phyloP scores from a whole-genome alignment of 2,797 vertebrate genomes.

The Microctenopoma stevenorrisi region DNA sequence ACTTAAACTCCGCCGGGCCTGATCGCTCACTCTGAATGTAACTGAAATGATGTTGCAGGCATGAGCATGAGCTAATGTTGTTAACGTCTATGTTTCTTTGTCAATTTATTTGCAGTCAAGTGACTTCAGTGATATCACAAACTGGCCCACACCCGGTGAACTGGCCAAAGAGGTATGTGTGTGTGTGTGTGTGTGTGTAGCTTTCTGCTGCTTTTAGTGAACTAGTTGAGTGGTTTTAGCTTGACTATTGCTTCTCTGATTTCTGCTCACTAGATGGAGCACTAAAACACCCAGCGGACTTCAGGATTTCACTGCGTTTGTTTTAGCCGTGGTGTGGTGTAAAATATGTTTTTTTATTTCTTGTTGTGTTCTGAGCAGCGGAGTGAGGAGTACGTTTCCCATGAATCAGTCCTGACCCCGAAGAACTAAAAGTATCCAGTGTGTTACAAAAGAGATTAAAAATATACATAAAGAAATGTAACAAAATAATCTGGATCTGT shows the following conservation, averaged over 20 bases:
- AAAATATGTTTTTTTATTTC: not conserved
- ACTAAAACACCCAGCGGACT: not conserved
- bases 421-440: too few relatives aligned
- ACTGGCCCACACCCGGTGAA: conserved; percentile 97
- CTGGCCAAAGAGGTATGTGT: conserved; percentile 89
- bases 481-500: too few relatives aligned
- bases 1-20: not conserved
- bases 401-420: too few relatives aligned
- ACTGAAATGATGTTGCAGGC: not conserved
- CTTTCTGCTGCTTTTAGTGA: not conserved
- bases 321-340: not conserved
- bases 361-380: too few relatives aligned
- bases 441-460: too few relatives aligned
- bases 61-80: not conserved
- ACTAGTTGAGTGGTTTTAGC: too few relatives aligned
- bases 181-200: not conserved
- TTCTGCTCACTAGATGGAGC: conserved; percentile 54
- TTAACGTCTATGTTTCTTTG: not conserved
- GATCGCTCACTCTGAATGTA: not conserved
- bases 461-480: too few relatives aligned
- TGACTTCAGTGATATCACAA: conserved; percentile 93
- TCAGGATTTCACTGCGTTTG: not conserved
- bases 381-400: too few relatives aligned
- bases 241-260: conserved; percentile 1
- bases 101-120: conserved; percentile 79